Evolutionary conservation across 2,797 vertebrate genomes (phyloP), one percentile per base, ranked within the genome.

Genomic region (Karalla daura): DNA sequence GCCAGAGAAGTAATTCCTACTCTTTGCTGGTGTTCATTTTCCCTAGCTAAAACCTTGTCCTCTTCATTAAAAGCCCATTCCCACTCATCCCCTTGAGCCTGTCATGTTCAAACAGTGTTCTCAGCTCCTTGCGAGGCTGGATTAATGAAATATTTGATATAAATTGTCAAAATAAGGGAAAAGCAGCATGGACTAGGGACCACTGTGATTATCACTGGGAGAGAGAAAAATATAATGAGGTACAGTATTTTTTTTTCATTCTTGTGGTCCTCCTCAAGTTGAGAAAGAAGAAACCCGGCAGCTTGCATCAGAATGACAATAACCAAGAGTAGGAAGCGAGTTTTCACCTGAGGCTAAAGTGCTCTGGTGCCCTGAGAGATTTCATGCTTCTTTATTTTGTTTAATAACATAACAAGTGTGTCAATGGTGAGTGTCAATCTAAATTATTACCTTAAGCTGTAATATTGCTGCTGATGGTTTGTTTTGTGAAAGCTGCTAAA

Each of bases 41-140:
- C 71, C 70, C 50, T 45, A 76, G 84, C 73, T 78, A 83, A 86
- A 87, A 86, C 82, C 79, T 78, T 86, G 80, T 89, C 75, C 76
- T 89, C 77, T 82, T 88, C 85, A 91, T 91, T 91, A 91, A 90
- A 86, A 73, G 80, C 78, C 75, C 54, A 59, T 67, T 59, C 45
- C 64, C 75, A 21, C 69, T 76, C 65, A 73, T 84, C 75, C 82
- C 78, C 78, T 63, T 76, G 63, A 82, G 84, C 75, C 49, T 87
- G 79, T 75, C 85, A 76, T 86, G 78, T 90, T 91, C 84, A 88
- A 80, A 88, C 76, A 83, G 70, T 79, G 61, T 80, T 84, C 69
- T 37, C 63, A 23, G 58, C 66, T 79, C 58, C 54, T 78, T 70
- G 46, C 78, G 64, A 39, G 64, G 64, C 73, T 59, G 74, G 74